Percentiles rank a stretch among this genome's conserved stretches.
Evolutionary conservation across 2,797 vertebrate genomes (phyloP).

Genomic region (Enteromius anoplus): DNA sequence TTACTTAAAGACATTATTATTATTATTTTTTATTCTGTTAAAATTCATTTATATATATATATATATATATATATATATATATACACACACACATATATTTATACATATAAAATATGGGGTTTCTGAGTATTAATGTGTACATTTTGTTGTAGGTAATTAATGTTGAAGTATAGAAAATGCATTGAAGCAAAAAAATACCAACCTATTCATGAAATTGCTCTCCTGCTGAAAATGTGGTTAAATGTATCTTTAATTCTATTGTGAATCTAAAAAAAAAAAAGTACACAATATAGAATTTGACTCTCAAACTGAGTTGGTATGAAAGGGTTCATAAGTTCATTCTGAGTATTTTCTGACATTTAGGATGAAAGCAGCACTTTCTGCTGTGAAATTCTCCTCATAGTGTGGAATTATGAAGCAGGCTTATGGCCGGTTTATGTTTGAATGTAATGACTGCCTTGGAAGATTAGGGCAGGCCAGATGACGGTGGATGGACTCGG

Average conservation of each 20-base stretch:
- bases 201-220: not conserved
- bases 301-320: not conserved
- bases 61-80: no score
- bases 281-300: not conserved
- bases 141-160: not conserved
- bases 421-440: constrained; percentile 51
- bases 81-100: no score
- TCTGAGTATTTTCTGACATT: not conserved
- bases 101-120: no score
- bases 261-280: not conserved
- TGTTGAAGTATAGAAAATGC: constrained; percentile 2
- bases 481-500: constrained; percentile 54
- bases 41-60: no score
- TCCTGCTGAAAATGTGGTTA: not conserved
- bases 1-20: no score
- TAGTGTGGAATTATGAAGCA: constrained; percentile 21
- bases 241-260: not conserved
- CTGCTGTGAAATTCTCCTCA: constrained; percentile 18
- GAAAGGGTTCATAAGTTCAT: not conserved
- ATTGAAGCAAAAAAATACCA: not conserved
- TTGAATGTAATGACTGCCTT: constrained; percentile 53
- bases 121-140: not conserved
- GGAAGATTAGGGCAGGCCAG: constrained; percentile 56
- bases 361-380: constrained; percentile 31
- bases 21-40: not conserved